Percentiles rank a stretch among this genome's conserved stretches.
Evolutionary conservation across 2,113 vertebrate genomes (phyloP).

Genomic region (Aviceda subcristata): DNA sequence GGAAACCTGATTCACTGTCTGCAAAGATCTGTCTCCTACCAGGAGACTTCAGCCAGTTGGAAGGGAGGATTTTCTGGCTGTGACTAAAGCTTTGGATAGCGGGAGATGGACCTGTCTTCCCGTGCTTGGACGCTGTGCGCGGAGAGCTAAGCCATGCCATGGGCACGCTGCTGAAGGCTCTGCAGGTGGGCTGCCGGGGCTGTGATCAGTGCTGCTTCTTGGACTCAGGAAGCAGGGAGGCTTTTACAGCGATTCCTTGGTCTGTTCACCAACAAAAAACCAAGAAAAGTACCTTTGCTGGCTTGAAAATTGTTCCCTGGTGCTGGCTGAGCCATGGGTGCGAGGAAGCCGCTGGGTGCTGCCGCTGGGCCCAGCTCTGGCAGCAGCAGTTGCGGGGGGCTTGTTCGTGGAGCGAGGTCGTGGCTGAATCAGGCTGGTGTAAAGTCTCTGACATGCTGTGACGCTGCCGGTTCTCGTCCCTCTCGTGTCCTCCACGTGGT

Average conservation of each 20-base stretch:
- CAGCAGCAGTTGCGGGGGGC: background rate
- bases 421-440: background rate
- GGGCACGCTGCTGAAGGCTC: background rate
- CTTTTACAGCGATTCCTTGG: background rate
- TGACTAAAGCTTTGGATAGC: background rate
- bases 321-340: accelerated
- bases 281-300: background rate
- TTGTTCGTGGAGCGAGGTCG: accelerated
- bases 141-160: background rate
- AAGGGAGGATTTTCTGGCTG: background rate
- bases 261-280: background rate
- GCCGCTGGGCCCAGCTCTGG: background rate
- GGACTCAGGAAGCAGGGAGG: background rate
- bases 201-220: accelerated
- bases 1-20: background rate
- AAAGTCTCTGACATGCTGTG: accelerated
- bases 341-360: background rate
- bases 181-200: background rate
- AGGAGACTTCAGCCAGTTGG: too few relatives aligned
- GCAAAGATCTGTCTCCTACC: background rate
- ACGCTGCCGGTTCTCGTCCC: background rate
- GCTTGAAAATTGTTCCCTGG: background rate
- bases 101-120: background rate
- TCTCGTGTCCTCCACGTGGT: accelerated
- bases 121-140: accelerated